Conservation (phyloP, 2,113 vertebrate genomes). For the Dasyornis broadbenti region DNA sequence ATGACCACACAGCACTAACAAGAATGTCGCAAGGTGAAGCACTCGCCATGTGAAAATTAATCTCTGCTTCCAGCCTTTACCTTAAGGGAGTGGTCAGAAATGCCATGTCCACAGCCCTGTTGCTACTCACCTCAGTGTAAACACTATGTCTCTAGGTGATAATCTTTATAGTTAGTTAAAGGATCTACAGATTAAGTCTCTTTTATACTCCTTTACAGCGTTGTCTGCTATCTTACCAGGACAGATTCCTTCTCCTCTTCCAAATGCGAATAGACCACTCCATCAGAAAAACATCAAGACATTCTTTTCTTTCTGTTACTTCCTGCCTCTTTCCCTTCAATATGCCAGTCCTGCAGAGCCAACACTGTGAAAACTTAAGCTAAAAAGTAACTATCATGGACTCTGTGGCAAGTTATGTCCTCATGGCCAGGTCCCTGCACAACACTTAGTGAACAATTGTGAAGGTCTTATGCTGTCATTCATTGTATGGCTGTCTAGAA, state of each 20-base stretch:
- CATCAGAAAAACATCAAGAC: neutral
- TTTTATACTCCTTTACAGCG: neutral
- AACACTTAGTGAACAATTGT: neutral
- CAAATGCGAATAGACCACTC: neutral
- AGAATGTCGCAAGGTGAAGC: neutral
- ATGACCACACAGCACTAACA: neutral
- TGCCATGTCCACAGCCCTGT: neutral
- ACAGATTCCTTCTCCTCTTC: neutral
- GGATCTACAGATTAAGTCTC: neutral
- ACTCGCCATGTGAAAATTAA: neutral
- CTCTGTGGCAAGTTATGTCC: neutral
- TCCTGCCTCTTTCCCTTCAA: neutral
- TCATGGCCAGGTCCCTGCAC: fast-evolving
- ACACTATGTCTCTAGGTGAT: constrained; percentile 32
- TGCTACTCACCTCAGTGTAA: neutral
- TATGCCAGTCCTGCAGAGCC: neutral
- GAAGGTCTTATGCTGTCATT: neutral
- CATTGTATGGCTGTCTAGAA: neutral
- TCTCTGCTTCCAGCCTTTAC: constrained; percentile 7
- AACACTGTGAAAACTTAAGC: neutral
- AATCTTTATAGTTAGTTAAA: constrained; percentile 26
- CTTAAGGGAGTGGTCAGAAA: constrained; percentile 6
- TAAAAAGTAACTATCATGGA: neutral
- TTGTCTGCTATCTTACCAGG: neutral
- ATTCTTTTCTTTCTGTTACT: neutral